Conservation (phyloP, 2,888 invertebrate species). For the Neoscelio sp. region DNA sequence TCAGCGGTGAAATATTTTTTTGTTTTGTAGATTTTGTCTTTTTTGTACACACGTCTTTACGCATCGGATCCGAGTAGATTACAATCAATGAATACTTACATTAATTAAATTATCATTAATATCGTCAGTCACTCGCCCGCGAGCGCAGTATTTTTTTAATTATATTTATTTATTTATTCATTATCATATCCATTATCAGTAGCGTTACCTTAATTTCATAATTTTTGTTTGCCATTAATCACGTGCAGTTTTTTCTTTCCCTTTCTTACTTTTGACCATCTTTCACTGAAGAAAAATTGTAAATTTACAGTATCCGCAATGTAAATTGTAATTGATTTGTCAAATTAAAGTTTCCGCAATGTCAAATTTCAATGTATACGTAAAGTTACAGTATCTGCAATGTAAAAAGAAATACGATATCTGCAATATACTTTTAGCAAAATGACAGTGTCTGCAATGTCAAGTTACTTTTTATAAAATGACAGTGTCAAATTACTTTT, state of each 20-base stretch:
- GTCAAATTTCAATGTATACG: too few species aligned
- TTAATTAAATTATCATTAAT: slow-evolving; percentile 69
- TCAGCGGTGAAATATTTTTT: slow-evolving; percentile 30
- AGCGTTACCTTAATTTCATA: slow-evolving; percentile 36
- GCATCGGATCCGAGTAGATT: slow-evolving; percentile 61
- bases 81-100: slow-evolving; percentile 68
- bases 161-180: slow-evolving; percentile 61
- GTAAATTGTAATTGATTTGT: too few species aligned
- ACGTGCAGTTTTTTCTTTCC: background rate
- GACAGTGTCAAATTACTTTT: too few species aligned
- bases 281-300: too few species aligned
- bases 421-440: too few species aligned
- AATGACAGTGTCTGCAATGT: too few species aligned
- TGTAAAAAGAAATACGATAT: too few species aligned
- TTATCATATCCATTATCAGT: slow-evolving; percentile 21
- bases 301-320: too few species aligned
- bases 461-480: too few species aligned
- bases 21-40: slow-evolving; percentile 2
- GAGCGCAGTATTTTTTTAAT: slow-evolving; percentile 78
- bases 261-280: slow-evolving; percentile 14
- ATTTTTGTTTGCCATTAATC: slow-evolving; percentile 4
- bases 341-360: too few species aligned
- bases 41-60: slow-evolving; percentile 65
- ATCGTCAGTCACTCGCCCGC: slow-evolving; percentile 81
- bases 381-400: too few species aligned